Base-by-base conservation (phyloP, 2,888 invertebrate genomes). In the Melieria picta region DNA sequence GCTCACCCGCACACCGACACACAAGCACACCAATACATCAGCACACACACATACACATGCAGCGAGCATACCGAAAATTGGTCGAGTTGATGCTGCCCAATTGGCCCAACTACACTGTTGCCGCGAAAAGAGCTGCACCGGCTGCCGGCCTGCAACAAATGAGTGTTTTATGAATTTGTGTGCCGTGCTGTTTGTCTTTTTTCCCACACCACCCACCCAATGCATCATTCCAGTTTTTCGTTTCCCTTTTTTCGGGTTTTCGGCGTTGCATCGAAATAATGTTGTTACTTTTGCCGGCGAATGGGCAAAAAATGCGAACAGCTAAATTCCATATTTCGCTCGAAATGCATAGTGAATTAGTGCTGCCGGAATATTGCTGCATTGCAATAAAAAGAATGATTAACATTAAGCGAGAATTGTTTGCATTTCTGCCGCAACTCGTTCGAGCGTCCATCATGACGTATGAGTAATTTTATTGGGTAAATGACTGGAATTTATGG, bases 321-420 rank as follows among this genome's bases (percentile, higher is more conserved):
- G 4, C 16, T 45, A 62, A 55, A 52, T 6, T 13, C 7, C 4
- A 58, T 63, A 52, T 69, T 46, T n/a, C 46, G 45, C 62, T 45
- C 30, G 63, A 62, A 55, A 62, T 63, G 61, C 63, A 56, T 63
- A 69, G 63, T 69, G 48, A 69, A 69, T 69, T 69, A 63, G 63
- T 63, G 69, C 16, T 55, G 62, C 61, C 30, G 42, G 56, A 69
- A 69, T 69, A 63, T 69, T 63, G 55, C 46, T 69, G 63, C 56
- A 45, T 30, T 55, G 56, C 61, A 62, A 46, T 45, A 56, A 56
- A 55, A 43, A 45, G 56, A 52, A 62, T 61, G 52, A 62, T 69
- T 69, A 52, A 47, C 45, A 46, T 13, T 9, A 45, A 30, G 30
- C 30, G 30, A 30, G 30, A 30, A 30, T 30, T 30, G 30, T 30